phyloP scores from a whole-genome alignment of 2,888 invertebrate species.

The Colostygia pectinataria region DNA sequence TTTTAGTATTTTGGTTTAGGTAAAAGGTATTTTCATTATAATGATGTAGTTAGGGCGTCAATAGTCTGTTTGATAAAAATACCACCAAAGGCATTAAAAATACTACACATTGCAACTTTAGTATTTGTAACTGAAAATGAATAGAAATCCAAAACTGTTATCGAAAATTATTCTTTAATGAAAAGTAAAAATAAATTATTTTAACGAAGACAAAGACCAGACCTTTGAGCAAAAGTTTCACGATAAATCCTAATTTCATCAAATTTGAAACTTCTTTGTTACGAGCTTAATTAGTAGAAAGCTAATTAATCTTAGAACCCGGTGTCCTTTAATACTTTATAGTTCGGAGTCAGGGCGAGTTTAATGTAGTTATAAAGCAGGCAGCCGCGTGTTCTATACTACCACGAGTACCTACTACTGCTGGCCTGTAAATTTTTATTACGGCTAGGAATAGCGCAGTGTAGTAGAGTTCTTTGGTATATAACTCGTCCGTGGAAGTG shows the following conservation, averaged over 20 bases:
- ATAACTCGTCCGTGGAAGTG: no score
- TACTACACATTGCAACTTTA: no score
- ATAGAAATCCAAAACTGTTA: no score
- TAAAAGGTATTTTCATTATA: no score
- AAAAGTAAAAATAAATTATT: conserved; percentile 5
- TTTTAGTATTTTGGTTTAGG: neutral
- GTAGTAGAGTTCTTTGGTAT: no score
- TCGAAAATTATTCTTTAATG: neutral
- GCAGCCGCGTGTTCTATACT: neutral
- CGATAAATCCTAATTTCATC: conserved; percentile 29
- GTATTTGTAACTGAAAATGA: no score
- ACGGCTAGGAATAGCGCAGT: no score
- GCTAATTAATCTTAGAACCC: conserved; percentile 37
- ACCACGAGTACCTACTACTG: no score
- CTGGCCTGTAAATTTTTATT: no score
- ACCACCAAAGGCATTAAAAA: no score
- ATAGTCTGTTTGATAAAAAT: no score
- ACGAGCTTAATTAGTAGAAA: conserved; percentile 35
- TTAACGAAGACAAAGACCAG: neutral
- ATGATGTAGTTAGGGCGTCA: no score
- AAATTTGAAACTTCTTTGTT: conserved; percentile 34
- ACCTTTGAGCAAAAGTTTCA: conserved; percentile 22
- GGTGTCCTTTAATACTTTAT: conserved; percentile 29
- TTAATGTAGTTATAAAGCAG: neutral
- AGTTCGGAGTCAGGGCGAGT: conserved; percentile 7